These are phyloP conservation scores for Cremastinae sp. DNA, from an alignment of 2,888 invertebrate genomes.

Conservation along the genomic window DNA sequence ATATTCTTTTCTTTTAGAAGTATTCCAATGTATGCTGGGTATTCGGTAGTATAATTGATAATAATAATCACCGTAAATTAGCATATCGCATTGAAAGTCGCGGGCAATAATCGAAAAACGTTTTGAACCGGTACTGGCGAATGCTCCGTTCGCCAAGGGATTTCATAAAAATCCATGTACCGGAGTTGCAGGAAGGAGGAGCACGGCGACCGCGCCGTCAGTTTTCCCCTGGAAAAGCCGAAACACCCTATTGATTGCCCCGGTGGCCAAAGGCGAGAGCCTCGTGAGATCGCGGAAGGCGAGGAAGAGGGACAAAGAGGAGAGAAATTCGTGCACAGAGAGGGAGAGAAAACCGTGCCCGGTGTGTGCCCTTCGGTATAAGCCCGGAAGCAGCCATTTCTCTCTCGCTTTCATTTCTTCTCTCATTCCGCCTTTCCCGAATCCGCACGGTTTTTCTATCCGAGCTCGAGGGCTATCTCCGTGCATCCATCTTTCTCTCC, in stretches of 20 bases:
- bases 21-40: too few relatives aligned
- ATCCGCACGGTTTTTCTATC: constrained; percentile 52
- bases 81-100: too few relatives aligned
- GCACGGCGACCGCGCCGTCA: constrained; percentile 72
- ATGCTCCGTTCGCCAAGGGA: constrained; percentile 25
- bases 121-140: not conserved
- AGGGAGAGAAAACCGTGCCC: constrained; percentile 15
- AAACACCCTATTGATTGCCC: constrained; percentile 83
- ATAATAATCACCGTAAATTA: too few relatives aligned
- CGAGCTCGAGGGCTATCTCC: constrained; percentile 24
- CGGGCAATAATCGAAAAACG: not conserved
- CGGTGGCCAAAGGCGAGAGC: constrained; percentile 59
- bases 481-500: constrained; percentile 53
- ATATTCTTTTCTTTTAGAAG: too few relatives aligned
- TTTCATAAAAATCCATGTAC: constrained; percentile 36
- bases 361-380: constrained; percentile 64
- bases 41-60: too few relatives aligned
- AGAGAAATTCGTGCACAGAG: not conserved
- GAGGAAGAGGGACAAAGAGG: constrained; percentile 7
- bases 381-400: constrained; percentile 37
- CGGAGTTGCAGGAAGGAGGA: constrained; percentile 54
- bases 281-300: constrained; percentile 65
- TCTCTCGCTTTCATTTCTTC: constrained; percentile 59
- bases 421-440: constrained; percentile 61
- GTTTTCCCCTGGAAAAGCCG: constrained; percentile 77